Conservation (phyloP, 2,113 vertebrate species). For the Labeo rohita region DNA sequence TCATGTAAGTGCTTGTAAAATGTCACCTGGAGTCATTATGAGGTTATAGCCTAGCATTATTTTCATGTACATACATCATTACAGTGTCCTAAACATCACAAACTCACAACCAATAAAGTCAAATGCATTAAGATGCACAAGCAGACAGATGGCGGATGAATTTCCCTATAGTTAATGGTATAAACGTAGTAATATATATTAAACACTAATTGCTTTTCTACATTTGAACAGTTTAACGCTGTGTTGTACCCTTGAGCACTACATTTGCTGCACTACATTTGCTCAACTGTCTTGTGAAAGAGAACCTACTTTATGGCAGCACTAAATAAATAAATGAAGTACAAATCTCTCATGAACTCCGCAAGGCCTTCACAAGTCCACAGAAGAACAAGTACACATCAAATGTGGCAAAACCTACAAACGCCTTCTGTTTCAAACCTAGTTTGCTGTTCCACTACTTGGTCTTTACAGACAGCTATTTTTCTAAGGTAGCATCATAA, state of each 20-base stretch:
- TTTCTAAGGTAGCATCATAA: not conserved
- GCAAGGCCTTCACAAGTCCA: not conserved
- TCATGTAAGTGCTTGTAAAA: conserved; percentile 9
- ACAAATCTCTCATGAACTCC: not conserved
- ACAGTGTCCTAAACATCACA: not conserved
- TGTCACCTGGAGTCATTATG: conserved; percentile 7
- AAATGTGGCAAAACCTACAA: not conserved
- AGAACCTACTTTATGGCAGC: not conserved
- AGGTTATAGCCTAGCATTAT: conserved; percentile 8
- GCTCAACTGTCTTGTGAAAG: not conserved
- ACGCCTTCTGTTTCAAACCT: not conserved
- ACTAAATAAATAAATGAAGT: not conserved
- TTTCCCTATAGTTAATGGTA: not conserved
- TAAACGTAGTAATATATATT: not conserved
- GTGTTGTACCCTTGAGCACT: not conserved
- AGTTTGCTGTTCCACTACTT: not conserved
- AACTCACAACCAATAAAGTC: not conserved
- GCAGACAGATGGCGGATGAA: conserved; percentile 12
- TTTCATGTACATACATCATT: not conserved
- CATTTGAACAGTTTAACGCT: not conserved
- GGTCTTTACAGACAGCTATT: not conserved
- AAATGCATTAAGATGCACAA: not conserved
- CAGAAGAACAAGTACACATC: not conserved
- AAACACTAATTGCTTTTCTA: not conserved
- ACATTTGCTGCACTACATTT: not conserved